A percentile compares a stretch with the other conserved stretches of the same genome.
Evolutionary conservation across 2,888 invertebrate genomes (phyloP).

Genomic region (Acronicta aceris): DNA sequence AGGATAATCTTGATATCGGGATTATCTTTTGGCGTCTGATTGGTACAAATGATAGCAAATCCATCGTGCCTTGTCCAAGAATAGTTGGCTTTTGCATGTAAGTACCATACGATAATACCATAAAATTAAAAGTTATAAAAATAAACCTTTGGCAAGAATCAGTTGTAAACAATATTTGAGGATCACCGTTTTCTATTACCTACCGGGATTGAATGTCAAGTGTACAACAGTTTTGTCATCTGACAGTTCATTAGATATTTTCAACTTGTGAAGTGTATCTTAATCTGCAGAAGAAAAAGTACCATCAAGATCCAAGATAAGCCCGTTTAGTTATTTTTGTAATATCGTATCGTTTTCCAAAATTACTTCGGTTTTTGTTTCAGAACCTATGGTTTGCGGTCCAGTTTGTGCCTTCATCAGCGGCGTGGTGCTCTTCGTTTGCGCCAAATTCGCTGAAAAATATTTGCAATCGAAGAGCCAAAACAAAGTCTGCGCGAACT

Average conservation of each 20-base stretch:
- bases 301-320: conserved; percentile 55
- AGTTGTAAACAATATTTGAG: not conserved
- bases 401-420: conserved; percentile 13
- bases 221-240: conserved; percentile 4
- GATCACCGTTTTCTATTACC: conserved; percentile 1
- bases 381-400: conserved; percentile 57
- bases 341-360: conserved; percentile 63
- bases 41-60: conserved; percentile 35
- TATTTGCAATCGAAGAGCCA: conserved; percentile 27
- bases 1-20: conserved; percentile 79
- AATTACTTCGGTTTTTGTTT: conserved; percentile 71
- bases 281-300: conserved; percentile 21
- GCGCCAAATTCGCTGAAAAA: conserved; percentile 17
- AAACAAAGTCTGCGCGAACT: conserved; percentile 5
- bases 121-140: not conserved
- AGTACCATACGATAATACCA: conserved; percentile 27
- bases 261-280: conserved; percentile 19
- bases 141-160: not conserved
- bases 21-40: conserved; percentile 75
- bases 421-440: conserved; percentile 19
- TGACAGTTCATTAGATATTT: conserved; percentile 12
- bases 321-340: conserved; percentile 45
- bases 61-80: conserved; percentile 23
- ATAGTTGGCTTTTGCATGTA: conserved; percentile 40
- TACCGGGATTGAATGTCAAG: conserved; percentile 7